Evolutionary conservation across 2,113 vertebrate genomes (phyloP), one percentile per base, ranked within the genome.

Genomic region (Scytalopus superciliaris): DNA sequence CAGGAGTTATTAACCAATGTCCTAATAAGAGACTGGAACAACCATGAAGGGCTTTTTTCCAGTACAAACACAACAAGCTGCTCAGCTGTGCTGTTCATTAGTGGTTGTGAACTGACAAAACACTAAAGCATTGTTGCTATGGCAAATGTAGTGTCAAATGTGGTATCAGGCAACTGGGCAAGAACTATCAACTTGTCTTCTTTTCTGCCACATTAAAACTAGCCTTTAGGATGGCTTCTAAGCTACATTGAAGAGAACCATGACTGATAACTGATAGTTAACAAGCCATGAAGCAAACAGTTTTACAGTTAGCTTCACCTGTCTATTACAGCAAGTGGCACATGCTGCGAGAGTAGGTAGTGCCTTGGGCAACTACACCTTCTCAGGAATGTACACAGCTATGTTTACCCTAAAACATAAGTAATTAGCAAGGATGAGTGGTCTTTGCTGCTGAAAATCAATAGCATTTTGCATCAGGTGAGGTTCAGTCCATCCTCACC

Each of bases 1-100:
- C 79, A 83, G 96, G 91, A 74, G 42, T 96, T 95, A 90, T 95
- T 96, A 93, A 83, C 74, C 85, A 78, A 72, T 88, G 76, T 94
- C 89, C 63, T 84, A 44, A 24, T 31, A 72, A 77, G 33, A 37
- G 4, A 45, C 6, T 55, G 33, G 74, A 97, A 87, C 45, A 92
- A 82, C 24, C 57, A 52, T 62, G 63, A 91, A 91, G 72, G 87
- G 19, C 1, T 55, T 89, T 88, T 90, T 50, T 27, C n/a, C 59
- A 82, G 74, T 84, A 63, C 62, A 79, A 95, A 84, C 11, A 35
- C 19, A 81, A 90, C 31, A 89, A 84, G 30, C 28, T 67, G 68
- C 76, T 42, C 1, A 2, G 7, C 21, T 84, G 35, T 75, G 18
- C 21, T 50, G 18, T 76, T 42, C 45, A 66, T 93, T 87, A 83